phyloP scores from a whole-genome alignment of 1,140 invertebrate species.

The Leptinotarsa texana region DNA sequence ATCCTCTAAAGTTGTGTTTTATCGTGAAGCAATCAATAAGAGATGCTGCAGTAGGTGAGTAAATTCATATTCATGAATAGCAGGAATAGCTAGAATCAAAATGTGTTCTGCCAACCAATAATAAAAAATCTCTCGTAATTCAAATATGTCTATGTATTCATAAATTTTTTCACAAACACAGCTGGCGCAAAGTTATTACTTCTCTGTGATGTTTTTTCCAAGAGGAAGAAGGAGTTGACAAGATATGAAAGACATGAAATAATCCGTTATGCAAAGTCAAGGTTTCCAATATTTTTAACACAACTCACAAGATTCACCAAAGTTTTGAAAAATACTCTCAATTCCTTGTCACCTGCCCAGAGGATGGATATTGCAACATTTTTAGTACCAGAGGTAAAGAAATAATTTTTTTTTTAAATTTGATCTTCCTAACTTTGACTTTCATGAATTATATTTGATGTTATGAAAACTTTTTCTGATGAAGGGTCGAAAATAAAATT shows the following conservation, averaged over 20 bases:
- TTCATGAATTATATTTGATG: no score
- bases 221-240: constrained; percentile 61
- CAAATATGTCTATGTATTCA: no score
- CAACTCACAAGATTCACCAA: constrained; percentile 65
- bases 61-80: background rate
- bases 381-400: constrained; percentile 64
- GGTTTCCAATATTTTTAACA: constrained; percentile 66
- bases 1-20: constrained; percentile 64
- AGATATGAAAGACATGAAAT: constrained; percentile 67
- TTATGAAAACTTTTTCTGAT: no score
- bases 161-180: background rate
- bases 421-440: background rate
- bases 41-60: constrained; percentile 63
- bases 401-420: background rate
- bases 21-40: constrained; percentile 64
- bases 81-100: no score
- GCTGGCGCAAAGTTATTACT: constrained; percentile 60
- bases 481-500: no score
- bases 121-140: no score
- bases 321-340: constrained; percentile 63
- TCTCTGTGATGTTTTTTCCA: constrained; percentile 66
- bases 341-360: constrained; percentile 61
- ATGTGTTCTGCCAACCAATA: no score
- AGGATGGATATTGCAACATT: constrained; percentile 65
- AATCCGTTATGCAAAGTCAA: constrained; percentile 67